phyloP scores from a whole-genome alignment of 2,113 vertebrate genomes.

The Misgurnus anguillicaudatus region DNA sequence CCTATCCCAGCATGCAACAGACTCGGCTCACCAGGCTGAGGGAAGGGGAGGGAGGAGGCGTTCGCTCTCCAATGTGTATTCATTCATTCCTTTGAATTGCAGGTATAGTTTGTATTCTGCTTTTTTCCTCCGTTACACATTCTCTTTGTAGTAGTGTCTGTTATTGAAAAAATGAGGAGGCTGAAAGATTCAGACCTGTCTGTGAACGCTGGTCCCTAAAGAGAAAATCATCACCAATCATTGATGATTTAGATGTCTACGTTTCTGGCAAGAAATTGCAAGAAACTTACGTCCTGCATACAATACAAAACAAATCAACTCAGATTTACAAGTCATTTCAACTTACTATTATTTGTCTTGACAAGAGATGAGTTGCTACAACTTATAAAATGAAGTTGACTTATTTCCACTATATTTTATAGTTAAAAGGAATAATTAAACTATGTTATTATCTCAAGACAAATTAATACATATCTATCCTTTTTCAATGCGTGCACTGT shows the following conservation, averaged over 20 bases:
- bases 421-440: too few relatives aligned
- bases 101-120: slow-evolving; percentile 34
- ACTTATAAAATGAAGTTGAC: too few relatives aligned
- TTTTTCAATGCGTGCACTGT: too few relatives aligned
- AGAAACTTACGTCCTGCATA: neutral
- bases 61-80: slow-evolving; percentile 50
- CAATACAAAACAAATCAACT: neutral
- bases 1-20: slow-evolving; percentile 70
- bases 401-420: too few relatives aligned
- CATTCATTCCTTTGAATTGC: slow-evolving; percentile 52
- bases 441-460: too few relatives aligned
- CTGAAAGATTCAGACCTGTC: slow-evolving; percentile 33
- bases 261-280: neutral
- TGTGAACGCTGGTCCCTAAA: slow-evolving; percentile 3
- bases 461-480: too few relatives aligned
- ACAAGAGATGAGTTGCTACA: too few relatives aligned
- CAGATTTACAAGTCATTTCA: too few relatives aligned
- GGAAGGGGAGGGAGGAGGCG: slow-evolving; percentile 55
- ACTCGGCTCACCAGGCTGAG: slow-evolving; percentile 73
- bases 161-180: slow-evolving; percentile 14
- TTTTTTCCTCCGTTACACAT: slow-evolving; percentile 10
- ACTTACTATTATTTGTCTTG: too few relatives aligned
- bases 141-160: slow-evolving; percentile 40
- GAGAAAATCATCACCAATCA: slow-evolving; percentile 24
- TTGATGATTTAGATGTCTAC: slow-evolving; percentile 31